Evolutionary conservation across 2,113 vertebrate genomes (phyloP), one percentile per base, ranked within the genome.

Genomic region (Mus pahari): DNA sequence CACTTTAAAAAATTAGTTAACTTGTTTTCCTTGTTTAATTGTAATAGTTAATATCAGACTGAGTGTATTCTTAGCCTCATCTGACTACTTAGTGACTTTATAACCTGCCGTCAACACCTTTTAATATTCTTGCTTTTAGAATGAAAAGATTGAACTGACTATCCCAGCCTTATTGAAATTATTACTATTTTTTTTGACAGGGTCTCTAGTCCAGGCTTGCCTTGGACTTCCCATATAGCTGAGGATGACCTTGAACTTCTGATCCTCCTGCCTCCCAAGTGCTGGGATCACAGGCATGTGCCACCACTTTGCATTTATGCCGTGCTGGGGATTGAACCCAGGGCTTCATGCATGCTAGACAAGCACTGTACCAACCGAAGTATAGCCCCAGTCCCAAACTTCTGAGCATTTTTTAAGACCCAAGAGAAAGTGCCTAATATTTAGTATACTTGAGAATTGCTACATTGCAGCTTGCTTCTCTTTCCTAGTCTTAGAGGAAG

Each of bases 151-250:
- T 83, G 45, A 95, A 86, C 10, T 77, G n/a, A 77, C n/a, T 95
- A 45, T 84, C 53, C 88, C 73, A 60, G 60, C 28, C 26, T 89
- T 75, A 70, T 71, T 87, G 66, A 87, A 87, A 55, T 53, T 86
- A 28, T 86, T 94, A 94, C 95, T 84, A 90, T 73, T 83, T 24
- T 89, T 95, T 88, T 95, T 94, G 60, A 88, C 64, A 70, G 64
- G 84, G 64, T 53, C 64, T 73, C 45, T 88, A 88, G 86, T 55
- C 68, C 86, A 71, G 68, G 68, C 84, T 87, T 68, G 84, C 42
- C 84, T 70, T 87, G 64, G 45, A 87, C 64, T 70, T 87, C 26
- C 26, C 71, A 70, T n/a, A 70, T 87, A 87, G 86, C 86, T n/a
- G 66, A 88, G 66, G 68, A 88, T 88, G 86, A 73, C 68, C 48